Evolutionary conservation across 2,113 vertebrate species (phyloP).

Genomic region (Semicossyphus pulcher): DNA sequence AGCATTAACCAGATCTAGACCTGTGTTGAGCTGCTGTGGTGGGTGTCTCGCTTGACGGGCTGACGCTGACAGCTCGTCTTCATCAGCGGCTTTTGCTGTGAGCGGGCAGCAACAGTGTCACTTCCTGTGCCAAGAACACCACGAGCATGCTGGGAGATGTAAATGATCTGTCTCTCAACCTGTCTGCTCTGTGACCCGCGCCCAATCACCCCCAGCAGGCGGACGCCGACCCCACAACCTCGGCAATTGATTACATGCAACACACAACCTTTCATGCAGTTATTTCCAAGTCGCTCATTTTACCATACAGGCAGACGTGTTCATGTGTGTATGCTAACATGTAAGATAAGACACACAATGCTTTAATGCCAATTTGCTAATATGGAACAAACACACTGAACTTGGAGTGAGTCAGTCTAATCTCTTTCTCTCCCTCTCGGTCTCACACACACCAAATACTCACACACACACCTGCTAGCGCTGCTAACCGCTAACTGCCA

Average conservation of each 20-base stretch:
- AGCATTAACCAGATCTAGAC: too few species aligned
- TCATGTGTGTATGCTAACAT: too few species aligned
- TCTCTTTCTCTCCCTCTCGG: too few species aligned
- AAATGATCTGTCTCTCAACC: conserved; percentile 49
- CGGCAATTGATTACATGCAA: background rate
- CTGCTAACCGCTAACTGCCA: conserved; percentile 52
- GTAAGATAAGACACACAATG: background rate
- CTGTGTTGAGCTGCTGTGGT: conserved; percentile 1
- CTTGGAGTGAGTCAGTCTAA: too few species aligned
- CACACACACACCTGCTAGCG: conserved; percentile 58
- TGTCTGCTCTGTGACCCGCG: conserved; percentile 29
- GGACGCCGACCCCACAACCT: conserved; percentile 4
- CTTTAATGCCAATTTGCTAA: background rate
- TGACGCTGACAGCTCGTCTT: conserved; percentile 49
- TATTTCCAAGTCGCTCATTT: too few species aligned
- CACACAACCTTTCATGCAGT: background rate
- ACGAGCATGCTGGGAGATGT: conserved; percentile 50
- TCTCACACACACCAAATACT: background rate
- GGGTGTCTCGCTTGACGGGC: conserved; percentile 3
- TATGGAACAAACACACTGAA: too few species aligned
- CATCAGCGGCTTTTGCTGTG: conserved; percentile 12
- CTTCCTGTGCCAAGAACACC: conserved; percentile 21
- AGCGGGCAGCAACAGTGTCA: conserved; percentile 1
- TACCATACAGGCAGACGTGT: too few species aligned
- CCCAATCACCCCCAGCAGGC: conserved; percentile 48